Evolutionary conservation across 1,140 invertebrate species (phyloP).

Genomic region (Phortica variegata): DNA sequence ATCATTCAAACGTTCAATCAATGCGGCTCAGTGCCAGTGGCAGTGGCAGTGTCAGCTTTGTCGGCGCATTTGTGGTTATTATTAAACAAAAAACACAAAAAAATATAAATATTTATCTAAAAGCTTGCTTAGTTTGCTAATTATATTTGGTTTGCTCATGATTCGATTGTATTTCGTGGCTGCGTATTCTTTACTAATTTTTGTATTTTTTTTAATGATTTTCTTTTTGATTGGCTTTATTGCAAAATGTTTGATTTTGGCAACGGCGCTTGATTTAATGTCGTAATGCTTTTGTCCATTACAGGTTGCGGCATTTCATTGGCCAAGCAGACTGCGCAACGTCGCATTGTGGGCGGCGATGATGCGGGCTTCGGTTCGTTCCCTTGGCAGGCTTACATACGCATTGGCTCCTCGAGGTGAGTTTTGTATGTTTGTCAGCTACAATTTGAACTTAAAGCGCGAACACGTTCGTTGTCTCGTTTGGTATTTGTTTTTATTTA

Average conservation of each 20-base stretch:
- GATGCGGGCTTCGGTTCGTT: constrained; percentile 92
- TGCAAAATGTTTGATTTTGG: too few species aligned
- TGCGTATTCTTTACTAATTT: too few species aligned
- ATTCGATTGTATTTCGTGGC: too few species aligned
- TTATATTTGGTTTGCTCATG: not conserved
- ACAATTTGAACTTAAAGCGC: too few species aligned
- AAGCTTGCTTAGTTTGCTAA: constrained; percentile 27
- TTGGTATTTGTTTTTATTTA: too few species aligned
- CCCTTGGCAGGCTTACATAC: constrained; percentile 94
- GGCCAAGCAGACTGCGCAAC: constrained; percentile 79
- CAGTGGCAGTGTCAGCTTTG: constrained; percentile 24
- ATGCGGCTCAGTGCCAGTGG: too few species aligned
- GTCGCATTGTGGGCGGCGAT: constrained; percentile 88
- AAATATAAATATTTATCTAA: constrained; percentile 24
- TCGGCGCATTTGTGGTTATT: not conserved
- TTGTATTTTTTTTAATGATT: not conserved
- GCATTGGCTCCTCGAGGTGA: constrained; percentile 78
- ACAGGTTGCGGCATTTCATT: constrained; percentile 83
- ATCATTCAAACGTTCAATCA: not conserved
- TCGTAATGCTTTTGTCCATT: too few species aligned
- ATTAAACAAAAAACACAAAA: constrained; percentile 11
- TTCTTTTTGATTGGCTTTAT: not conserved
- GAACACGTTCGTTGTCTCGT: too few species aligned
- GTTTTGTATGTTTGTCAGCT: not conserved
- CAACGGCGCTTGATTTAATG: too few species aligned